Evolutionary conservation across 2,888 invertebrate species (phyloP).

Genomic region (Drosophila suboccidentalis): DNA sequence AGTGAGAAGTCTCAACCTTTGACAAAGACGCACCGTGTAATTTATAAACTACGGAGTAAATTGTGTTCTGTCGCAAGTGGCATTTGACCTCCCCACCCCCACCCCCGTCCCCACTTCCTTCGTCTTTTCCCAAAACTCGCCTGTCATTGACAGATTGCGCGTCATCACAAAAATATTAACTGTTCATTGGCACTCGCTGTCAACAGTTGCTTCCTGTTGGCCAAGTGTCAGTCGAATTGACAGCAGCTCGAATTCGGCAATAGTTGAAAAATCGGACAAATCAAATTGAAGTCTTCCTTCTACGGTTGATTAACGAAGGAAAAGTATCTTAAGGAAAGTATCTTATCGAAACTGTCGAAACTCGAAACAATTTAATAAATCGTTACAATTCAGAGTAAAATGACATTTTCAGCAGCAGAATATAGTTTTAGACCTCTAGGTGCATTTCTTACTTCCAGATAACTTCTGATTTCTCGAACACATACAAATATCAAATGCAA

Average conservation of each 20-base stretch:
- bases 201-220: constrained; percentile 44
- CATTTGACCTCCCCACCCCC: constrained; percentile 6
- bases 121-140: constrained; percentile 10
- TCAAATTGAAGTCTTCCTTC: constrained; percentile 53
- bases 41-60: constrained; percentile 64
- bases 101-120: background rate
- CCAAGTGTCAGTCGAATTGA: constrained; percentile 21
- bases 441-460: background rate
- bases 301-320: constrained; percentile 8
- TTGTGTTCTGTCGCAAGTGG: constrained; percentile 31
- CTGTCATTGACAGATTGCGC: constrained; percentile 83
- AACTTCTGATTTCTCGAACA: background rate
- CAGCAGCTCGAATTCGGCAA: constrained; percentile 27
- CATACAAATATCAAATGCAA: constrained; percentile 44
- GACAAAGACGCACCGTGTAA: constrained; percentile 59
- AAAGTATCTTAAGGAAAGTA: background rate
- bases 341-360: constrained; percentile 6
- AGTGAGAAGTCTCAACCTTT: constrained; percentile 45
- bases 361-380: constrained; percentile 24
- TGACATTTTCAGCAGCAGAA: background rate
- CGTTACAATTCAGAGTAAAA: background rate
- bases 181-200: constrained; percentile 66
- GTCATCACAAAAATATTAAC: constrained; percentile 82
- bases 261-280: constrained; percentile 62
- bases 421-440: background rate